Evolutionary conservation across 64 coral and sea anemone species (phyloP).

Genomic region (Trachythela sp.): DNA sequence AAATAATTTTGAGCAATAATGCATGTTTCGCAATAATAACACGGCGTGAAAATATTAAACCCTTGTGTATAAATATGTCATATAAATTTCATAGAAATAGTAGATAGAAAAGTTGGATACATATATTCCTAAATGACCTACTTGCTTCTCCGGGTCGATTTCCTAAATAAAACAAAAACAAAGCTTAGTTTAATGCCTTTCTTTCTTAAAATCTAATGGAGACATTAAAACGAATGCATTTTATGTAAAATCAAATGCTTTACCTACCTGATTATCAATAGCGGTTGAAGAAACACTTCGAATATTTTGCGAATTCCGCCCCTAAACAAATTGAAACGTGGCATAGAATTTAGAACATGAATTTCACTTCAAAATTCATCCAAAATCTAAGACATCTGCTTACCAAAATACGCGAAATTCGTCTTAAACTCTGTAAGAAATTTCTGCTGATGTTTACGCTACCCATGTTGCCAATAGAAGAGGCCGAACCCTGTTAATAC

Average conservation of each 20-base stretch:
- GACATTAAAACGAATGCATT: not conserved
- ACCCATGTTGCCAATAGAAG: not conserved
- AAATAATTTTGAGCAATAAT: too few species aligned
- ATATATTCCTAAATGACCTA: not conserved
- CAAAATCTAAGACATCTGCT: not conserved
- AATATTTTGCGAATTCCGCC: not conserved
- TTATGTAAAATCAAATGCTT: not conserved
- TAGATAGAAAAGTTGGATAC: not conserved
- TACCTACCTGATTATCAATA: not conserved
- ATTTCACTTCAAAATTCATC: not conserved
- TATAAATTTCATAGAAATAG: too few species aligned
- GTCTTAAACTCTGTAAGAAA: not conserved
- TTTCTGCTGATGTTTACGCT: not conserved
- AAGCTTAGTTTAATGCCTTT: not conserved
- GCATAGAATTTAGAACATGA: not conserved
- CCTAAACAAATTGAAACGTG: not conserved
- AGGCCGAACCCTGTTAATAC: not conserved
- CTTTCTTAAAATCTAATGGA: not conserved
- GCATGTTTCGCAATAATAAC: too few species aligned
- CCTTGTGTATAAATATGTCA: too few species aligned
- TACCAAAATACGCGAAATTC: not conserved
- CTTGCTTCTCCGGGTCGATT: not conserved
- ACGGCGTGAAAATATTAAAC: too few species aligned
- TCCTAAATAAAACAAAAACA: not conserved
- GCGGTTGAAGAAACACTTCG: not conserved